phyloP scores from a whole-genome alignment of 2,113 vertebrate genomes.

The Fregetta grallaria region DNA sequence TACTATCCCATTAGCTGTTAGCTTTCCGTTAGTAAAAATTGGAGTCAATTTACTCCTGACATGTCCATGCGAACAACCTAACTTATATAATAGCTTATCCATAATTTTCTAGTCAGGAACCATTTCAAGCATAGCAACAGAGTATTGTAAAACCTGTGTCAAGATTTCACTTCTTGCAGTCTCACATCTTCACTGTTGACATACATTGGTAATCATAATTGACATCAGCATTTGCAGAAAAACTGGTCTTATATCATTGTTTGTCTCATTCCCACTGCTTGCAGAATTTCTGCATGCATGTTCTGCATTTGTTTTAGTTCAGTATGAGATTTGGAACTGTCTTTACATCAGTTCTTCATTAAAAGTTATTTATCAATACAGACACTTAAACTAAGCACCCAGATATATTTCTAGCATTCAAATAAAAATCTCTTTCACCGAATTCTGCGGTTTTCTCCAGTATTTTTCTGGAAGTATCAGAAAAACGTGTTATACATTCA shows the following conservation, averaged over 20 bases:
- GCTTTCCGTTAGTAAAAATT: constrained; percentile 46
- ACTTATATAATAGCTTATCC: neutral
- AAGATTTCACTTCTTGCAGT: neutral
- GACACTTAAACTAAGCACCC: neutral
- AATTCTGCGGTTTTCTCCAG: neutral
- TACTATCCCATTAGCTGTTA: constrained; percentile 47
- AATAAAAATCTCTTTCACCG: neutral
- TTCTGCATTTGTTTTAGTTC: constrained; percentile 37
- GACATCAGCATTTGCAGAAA: neutral
- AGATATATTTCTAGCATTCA: neutral
- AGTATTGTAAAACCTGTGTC: neutral
- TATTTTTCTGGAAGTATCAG: neutral
- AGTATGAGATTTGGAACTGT: constrained; percentile 17
- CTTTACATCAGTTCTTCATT: constrained; percentile 14
- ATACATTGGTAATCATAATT: neutral
- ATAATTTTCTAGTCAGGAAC: neutral
- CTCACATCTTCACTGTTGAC: neutral
- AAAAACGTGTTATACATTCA: neutral
- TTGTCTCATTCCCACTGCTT: neutral
- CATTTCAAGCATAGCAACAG: neutral
- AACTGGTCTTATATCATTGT: constrained; percentile 11
- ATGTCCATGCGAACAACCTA: neutral
- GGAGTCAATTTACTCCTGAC: constrained; percentile 53
- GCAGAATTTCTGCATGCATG: neutral
- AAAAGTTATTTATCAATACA: neutral